Base-by-base conservation (phyloP, 64 coral and sea anemone genomes). In the Acropora tenuis region DNA sequence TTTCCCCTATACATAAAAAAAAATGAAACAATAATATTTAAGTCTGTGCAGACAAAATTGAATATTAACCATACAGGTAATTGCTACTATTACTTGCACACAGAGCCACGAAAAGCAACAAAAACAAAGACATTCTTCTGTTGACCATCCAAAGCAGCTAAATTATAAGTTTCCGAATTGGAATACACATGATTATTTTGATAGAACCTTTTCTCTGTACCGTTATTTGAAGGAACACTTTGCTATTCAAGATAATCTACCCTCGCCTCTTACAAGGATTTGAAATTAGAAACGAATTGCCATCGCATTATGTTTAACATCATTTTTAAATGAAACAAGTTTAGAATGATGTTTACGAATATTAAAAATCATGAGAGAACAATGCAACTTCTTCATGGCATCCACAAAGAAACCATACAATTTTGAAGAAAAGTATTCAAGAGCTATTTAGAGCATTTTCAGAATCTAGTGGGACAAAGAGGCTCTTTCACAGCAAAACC, bases 371-470 rank as follows among this genome's bases (percentile, higher is more conserved):
- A 81, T 13, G 20, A 43, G 3, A 59, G 4, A 41, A 48, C 65
- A 49, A 6, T 71, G 7, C 9, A 46, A 69, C 13, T 43, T 18
- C 13, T 67, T 6, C 41, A 10, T 61, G 11, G 17, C 9, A 2
- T 83, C 12, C 11, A 66, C 12, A 12, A 48, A 78, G 57, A 60
- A 81, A 60, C 6, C 58, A 65, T 63, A 48, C 10, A 55, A 55
- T 6, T 41, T 42, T 30, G 18, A 69, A 58, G 45, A 16, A 46
- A 71, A 49, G 45, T 48, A 71, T 85, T 83, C 80, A 68, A 13
- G 45, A 43, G 8, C 59, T 68, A 85, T 72, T 65, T 8, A 3
- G 82, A 17, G 82, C 1, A 85, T 85, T 85, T 72, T 85, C 60
- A 85, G 65, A 71, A 85, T 85, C 50, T 85, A n/a, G 1, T 12